A percentile compares a stretch with the other conserved stretches of the same genome.
Conservation (phyloP, 2,888 invertebrate genomes). For the Onchidella celtica region DNA sequence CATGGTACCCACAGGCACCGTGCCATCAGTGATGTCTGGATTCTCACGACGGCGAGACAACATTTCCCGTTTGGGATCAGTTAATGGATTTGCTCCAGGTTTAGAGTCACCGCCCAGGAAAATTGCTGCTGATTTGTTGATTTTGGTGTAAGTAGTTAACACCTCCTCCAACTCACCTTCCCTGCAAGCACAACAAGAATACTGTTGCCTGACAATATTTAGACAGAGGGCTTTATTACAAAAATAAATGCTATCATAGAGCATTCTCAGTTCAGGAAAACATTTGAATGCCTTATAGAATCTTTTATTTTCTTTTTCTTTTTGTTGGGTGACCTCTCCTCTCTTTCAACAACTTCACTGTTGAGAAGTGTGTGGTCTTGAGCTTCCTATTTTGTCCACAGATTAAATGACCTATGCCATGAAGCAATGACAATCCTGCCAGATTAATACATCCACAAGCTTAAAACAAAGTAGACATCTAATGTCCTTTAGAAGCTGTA, state of each 20-base stretch:
- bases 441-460: too few species aligned
- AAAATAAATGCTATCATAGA: too few species aligned
- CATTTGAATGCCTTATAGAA: background rate
- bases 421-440: too few species aligned
- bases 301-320: background rate
- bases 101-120: slow-evolving; percentile 74
- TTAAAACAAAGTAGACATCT: too few species aligned
- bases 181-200: slow-evolving; percentile 57
- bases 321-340: too few species aligned
- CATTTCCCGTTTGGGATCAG: slow-evolving; percentile 38
- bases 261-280: background rate
- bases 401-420: too few species aligned
- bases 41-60: slow-evolving; percentile 37
- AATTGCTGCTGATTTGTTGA: slow-evolving; percentile 79
- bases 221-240: too few species aligned
- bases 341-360: too few species aligned
- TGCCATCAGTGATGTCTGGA: slow-evolving; percentile 36
- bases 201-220: background rate
- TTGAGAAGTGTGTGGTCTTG: too few species aligned
- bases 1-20: slow-evolving; percentile 36
- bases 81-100: slow-evolving; percentile 20
- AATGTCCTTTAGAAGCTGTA: background rate
- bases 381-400: too few species aligned
- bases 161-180: slow-evolving; percentile 80
- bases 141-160: slow-evolving; percentile 79